Conservation (phyloP, 2,113 vertebrate species). For the Otocyon megalotis region DNA sequence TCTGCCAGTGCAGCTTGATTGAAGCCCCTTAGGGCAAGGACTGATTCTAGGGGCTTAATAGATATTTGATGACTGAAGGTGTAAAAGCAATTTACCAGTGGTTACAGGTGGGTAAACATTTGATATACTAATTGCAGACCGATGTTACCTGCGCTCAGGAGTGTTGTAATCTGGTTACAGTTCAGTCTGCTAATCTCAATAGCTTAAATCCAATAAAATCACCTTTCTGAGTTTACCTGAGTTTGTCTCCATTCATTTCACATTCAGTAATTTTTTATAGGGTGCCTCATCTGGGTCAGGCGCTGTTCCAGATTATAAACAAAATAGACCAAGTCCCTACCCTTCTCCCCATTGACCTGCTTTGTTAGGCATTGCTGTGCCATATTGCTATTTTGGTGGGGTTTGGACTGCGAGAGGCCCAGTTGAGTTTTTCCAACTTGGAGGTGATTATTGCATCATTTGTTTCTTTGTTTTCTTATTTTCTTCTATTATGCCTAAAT, state of each 20-base stretch:
- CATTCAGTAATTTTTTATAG: background rate
- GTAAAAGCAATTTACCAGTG: background rate
- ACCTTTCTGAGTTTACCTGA: background rate
- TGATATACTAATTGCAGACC: conserved; percentile 39
- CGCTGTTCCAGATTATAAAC: conserved; percentile 15
- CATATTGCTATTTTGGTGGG: background rate
- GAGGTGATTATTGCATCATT: background rate
- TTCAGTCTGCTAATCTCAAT: conserved; percentile 42
- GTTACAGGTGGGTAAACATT: background rate
- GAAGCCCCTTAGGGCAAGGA: background rate
- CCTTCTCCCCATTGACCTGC: background rate
- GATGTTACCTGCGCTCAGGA: background rate
- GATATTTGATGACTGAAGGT: background rate
- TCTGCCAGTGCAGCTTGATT: background rate
- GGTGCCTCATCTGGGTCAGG: background rate
- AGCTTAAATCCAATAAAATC: conserved; percentile 51
- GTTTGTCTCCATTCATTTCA: conserved; percentile 31
- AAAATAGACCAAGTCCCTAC: background rate
- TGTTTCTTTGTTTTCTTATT: background rate
- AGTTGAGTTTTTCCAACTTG: background rate
- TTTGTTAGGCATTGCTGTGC: background rate
- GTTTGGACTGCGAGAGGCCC: background rate
- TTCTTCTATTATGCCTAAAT: background rate
- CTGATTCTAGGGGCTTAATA: conserved; percentile 27
- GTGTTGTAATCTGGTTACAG: background rate